Evolutionary conservation across 2,113 vertebrate species (phyloP).

Genomic region (Butorides virescens): DNA sequence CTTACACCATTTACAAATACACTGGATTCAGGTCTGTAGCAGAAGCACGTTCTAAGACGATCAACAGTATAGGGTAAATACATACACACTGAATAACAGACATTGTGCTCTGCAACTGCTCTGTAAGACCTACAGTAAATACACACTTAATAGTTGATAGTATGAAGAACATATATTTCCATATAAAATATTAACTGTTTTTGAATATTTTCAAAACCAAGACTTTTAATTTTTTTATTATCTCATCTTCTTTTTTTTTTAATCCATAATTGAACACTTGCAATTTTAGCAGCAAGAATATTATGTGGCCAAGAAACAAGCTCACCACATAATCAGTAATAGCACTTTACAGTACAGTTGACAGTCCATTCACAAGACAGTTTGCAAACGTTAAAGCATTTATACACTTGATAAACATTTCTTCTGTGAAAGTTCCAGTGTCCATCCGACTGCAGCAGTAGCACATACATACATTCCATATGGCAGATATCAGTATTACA

Average conservation of each 20-base stretch:
- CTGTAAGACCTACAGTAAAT: constrained; percentile 73
- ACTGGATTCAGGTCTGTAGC: constrained; percentile 63
- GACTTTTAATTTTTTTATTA: constrained; percentile 15
- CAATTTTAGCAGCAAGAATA: constrained; percentile 81
- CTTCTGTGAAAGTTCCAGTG: constrained; percentile 57
- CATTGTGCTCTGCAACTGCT: constrained; percentile 82
- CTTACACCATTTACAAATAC: constrained; percentile 74
- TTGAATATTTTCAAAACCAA: constrained; percentile 72
- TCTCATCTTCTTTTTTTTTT: constrained; percentile 29
- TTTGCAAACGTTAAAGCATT: constrained; percentile 81
- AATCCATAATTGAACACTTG: constrained; percentile 69
- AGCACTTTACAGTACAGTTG: constrained; percentile 85
- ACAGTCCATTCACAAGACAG: constrained; percentile 83
- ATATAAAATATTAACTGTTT: constrained; percentile 85
- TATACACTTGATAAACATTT: constrained; percentile 73
- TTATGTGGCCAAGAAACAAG: constrained; percentile 75
- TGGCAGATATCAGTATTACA: constrained; percentile 57
- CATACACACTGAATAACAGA: constrained; percentile 74
- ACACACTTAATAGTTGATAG: constrained; percentile 73
- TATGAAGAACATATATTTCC: constrained; percentile 76
- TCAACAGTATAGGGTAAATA: constrained; percentile 73
- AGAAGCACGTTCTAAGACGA: constrained; percentile 67
- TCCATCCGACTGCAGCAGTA: constrained; percentile 48
- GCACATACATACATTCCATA: constrained; percentile 65
- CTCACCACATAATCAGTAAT: constrained; percentile 78